Evolutionary conservation across 2,888 invertebrate genomes (phyloP).

Genomic region (Erynnis tages): DNA sequence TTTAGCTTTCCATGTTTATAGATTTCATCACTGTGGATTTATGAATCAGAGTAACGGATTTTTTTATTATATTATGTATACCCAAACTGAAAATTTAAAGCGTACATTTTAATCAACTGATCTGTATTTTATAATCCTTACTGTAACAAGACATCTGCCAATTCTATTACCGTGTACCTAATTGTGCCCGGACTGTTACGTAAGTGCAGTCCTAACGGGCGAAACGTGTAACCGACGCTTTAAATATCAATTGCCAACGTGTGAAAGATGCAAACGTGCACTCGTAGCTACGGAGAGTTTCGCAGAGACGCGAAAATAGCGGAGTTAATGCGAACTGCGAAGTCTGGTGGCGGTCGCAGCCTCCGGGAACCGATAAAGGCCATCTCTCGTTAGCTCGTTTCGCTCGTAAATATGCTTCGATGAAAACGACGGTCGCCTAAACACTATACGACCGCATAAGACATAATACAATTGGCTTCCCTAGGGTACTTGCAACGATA

Average conservation of each 20-base stretch:
- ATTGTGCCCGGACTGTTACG: background rate
- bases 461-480: too few relatives aligned
- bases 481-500: too few relatives aligned
- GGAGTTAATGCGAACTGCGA: slow-evolving; percentile 60
- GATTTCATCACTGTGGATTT: too few relatives aligned
- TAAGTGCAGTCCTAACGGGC: background rate
- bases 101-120: too few relatives aligned
- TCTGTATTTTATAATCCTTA: too few relatives aligned
- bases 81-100: too few relatives aligned
- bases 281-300: slow-evolving; percentile 54
- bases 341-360: slow-evolving; percentile 55
- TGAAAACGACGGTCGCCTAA: slow-evolving; percentile 57
- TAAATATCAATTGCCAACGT: slow-evolving; percentile 56
- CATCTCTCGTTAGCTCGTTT: slow-evolving; percentile 70
- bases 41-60: too few relatives aligned
- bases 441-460: background rate
- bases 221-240: background rate
- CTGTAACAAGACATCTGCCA: too few relatives aligned
- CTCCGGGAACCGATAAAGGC: slow-evolving; percentile 77
- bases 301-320: slow-evolving; percentile 73
- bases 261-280: slow-evolving; percentile 60
- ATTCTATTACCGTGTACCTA: too few relatives aligned
- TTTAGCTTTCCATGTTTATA: too few relatives aligned
- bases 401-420: slow-evolving; percentile 71
- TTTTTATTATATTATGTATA: too few relatives aligned